phyloP scores from a whole-genome alignment of 2,888 invertebrate genomes.

The Ceramica pisi region DNA sequence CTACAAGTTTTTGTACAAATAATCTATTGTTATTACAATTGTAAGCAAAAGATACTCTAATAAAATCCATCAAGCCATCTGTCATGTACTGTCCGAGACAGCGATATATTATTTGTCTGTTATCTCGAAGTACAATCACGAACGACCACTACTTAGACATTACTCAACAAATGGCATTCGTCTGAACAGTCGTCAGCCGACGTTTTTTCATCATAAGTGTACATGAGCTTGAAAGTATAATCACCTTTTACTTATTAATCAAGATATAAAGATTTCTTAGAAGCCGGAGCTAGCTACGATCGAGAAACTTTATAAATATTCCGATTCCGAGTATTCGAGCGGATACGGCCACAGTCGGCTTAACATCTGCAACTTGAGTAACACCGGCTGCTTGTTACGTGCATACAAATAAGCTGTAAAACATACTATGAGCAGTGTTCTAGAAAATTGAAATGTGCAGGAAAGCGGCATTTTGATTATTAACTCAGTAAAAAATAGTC shows the following conservation, averaged over 20 bases:
- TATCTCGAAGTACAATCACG: slow-evolving; percentile 73
- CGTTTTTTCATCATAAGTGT: slow-evolving; percentile 64
- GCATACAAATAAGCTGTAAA: slow-evolving; percentile 85
- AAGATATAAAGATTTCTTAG: slow-evolving; percentile 82
- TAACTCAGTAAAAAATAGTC: slow-evolving; percentile 64
- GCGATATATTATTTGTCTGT: slow-evolving; percentile 72
- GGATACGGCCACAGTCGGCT: slow-evolving; percentile 87
- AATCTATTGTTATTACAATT: slow-evolving; percentile 54
- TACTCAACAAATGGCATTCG: slow-evolving; percentile 73
- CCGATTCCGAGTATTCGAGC: slow-evolving; percentile 86
- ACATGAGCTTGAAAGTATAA: slow-evolving; percentile 70
- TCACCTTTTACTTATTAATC: slow-evolving; percentile 79
- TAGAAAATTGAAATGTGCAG: slow-evolving; percentile 84
- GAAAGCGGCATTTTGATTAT: slow-evolving; percentile 65
- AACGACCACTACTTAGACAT: slow-evolving; percentile 71
- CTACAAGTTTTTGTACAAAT: slow-evolving; percentile 30
- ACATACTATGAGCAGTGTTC: slow-evolving; percentile 74
- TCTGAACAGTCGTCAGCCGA: slow-evolving; percentile 66
- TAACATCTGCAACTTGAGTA: slow-evolving; percentile 90
- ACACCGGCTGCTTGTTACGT: slow-evolving; percentile 87
- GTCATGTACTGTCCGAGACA: slow-evolving; percentile 71
- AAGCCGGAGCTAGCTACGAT: slow-evolving; percentile 81
- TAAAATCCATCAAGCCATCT: slow-evolving; percentile 70
- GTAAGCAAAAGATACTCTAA: slow-evolving; percentile 59
- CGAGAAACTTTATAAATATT: slow-evolving; percentile 85